Base-by-base conservation (phyloP, 2,797 vertebrate genomes). In the Knipowitschia caucasica region DNA sequence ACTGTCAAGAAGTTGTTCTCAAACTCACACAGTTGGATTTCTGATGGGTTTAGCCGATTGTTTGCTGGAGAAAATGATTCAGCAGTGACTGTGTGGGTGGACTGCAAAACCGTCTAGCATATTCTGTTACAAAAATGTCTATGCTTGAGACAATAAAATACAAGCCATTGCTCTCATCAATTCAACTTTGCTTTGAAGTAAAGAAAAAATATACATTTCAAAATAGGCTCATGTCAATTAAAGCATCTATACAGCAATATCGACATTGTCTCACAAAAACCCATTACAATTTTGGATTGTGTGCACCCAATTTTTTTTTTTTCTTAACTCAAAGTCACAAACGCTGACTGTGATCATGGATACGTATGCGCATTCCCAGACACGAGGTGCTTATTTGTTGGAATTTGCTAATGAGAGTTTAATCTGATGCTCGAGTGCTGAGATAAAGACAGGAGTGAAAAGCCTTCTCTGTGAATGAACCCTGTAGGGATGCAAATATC, bases 391-490 rank as follows among this genome's bases (percentile, higher is more conserved):
- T 36, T 4, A 20, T 35, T 3, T 49, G 29, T 25, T 6, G 14
- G 17, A 21, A 30, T 49, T 50, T 24, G 47, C 21, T 34, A 34
- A 50, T 34, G 47, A 30, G 47, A 2, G 9, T 39, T 34, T 35
- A 21, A 49, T 49, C 46, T 49, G 30, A 33, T 23, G 20, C 30
- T n/a, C 30, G 5, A 38, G 20, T 26, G 21, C 33, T 34, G 1
- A 26, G 24, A 25, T 14, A 23, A 24, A 36, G 26, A 42, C 26
- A 47, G 38, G 40, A 11, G 10, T 8, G 17, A 42, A 5, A 9
- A 49, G 18, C 39, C 51, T 52, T n/a, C 25, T n/a, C 12, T 25
- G 14, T 25, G 5, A 24, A 26, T 26, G 14, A 25, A 24, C 10
- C 17, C 21, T 21, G 10, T 40, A n/a, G 39, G 23, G 39, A 24